Evolutionary conservation across 1,140 invertebrate genomes (phyloP), one percentile per base, ranked within the genome.

Genomic region (Cydia strobilella): DNA sequence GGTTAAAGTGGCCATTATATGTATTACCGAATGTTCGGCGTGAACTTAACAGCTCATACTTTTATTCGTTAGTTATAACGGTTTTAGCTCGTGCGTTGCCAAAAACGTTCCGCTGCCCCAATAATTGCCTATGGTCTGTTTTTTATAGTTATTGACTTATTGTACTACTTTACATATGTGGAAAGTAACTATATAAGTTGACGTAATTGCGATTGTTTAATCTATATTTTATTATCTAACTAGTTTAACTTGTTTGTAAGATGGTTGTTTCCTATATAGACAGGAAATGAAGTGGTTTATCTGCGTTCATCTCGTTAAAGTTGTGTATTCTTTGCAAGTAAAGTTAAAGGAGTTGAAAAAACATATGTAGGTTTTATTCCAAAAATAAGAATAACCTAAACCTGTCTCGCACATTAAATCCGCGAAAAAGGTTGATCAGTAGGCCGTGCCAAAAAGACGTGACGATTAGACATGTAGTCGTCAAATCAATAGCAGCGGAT

Each of bases 71-170:
- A 48, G 45, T 48, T 48, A 1, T 48, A 48, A 48, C 45, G 45
- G 45, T 9, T 48, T 42, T 6, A 10, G 62, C 62, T 25, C 7
- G 20, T 31, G 62, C 62, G 62, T 65, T 65, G 62, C 62, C 23
- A 65, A 65, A 63, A 65, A 65, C 23, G 25, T 66, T 66, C n/a
- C 13, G 63, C 27, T 35, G 25, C 13, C 31, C 25, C 63, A 31
- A 35, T 39, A 31, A 66, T 66, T 31, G 10, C n/a, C 15, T 63
- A 63, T 63, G 25, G 25, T 31, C 27, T 31, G 27, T 35, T 20
- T 9, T 20, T 31, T 66, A 66, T 66, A 35, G 31, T 31, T 39
- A 66, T 66, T 20, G 63, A 2, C 31, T 7, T n/a, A n/a, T n/a
- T 7, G 1, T 15, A 9, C 31, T 39, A n/a, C 25, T 2, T 27